Evolutionary conservation across 1,140 invertebrate species (phyloP), one percentile per base, ranked within the genome.

Genomic region (Lepidostoma basale): DNA sequence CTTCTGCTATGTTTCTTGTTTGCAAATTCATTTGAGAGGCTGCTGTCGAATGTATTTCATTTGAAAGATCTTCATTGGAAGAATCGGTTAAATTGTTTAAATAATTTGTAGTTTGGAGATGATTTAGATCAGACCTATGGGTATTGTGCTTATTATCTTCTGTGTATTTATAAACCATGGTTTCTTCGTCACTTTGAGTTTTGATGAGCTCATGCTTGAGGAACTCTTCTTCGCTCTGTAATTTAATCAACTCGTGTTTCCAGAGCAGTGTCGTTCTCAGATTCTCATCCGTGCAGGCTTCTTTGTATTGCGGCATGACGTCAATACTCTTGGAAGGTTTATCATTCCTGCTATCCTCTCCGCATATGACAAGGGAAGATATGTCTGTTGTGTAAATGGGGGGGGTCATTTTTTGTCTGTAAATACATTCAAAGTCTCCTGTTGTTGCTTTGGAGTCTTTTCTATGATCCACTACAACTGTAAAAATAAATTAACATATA

Each of bases 391-490:
- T 73, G 60, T 75, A 78, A 42, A 73, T 66, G 39, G 77, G 77
- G 28, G 74, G 72, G 10, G 77, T 78, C 60, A 80, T 76, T 10
- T 76, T 75, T 64, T 82, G 79, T 9, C 75, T 74, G 69, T 80
- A 83, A 44, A 81, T 78, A 64, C 81, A 79, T 75, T 88, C 85
- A 73, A 88, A 89, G 16, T 80, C 77, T 25, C 87, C 87, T 0
- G 87, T 88, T 5, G 76, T 68, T 1, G 84, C 78, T 14, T 75
- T 74, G 5, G 78, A 74, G 75, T 87, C 81, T 16, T 77, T 76
- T 16, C 80, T 76, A 73, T 83, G 73, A 74, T 88, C 87, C 28
- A 88, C 81, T 22, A 88, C 82, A 68, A 88, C 84, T 86, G 74
- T 10, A 81, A 83, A 23, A 62, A 18, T 60, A 47, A 58, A 66